A percentile compares a stretch with the other conserved stretches of the same genome.
These are phyloP conservation scores for Cosmorhoe ocellata DNA, from an alignment of 2,888 invertebrate genomes.

Conservation along the genomic window DNA sequence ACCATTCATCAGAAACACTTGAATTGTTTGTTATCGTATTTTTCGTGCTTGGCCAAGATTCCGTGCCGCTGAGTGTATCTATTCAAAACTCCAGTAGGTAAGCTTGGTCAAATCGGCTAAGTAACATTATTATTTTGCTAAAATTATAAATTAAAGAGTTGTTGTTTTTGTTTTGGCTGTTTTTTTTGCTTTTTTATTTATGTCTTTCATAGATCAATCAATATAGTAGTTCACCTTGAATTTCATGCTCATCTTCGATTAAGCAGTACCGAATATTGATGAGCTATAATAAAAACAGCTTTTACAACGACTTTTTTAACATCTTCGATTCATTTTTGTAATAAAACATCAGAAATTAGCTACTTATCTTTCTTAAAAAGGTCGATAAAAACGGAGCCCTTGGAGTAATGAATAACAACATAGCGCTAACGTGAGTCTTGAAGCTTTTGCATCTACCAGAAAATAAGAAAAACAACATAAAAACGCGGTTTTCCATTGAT, in stretches of 20 bases:
- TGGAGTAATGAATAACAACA: conserved; percentile 1
- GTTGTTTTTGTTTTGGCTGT: background rate
- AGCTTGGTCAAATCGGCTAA: no score
- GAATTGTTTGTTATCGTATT: no score
- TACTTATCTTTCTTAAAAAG: conserved; percentile 19
- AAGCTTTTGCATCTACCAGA: no score
- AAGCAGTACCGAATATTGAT: conserved; percentile 28
- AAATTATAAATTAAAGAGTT: no score
- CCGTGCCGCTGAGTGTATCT: no score
- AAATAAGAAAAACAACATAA: no score
- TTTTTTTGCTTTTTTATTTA: conserved; percentile 8
- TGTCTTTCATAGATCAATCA: conserved; percentile 28
- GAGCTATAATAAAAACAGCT: conserved; percentile 19
- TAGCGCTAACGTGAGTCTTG: no score
- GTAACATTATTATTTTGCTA: no score
- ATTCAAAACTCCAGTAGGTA: no score
- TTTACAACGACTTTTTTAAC: conserved; percentile 12
- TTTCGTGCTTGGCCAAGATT: no score
- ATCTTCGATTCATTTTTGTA: conserved; percentile 17
- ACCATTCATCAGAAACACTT: no score
- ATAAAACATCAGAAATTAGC: conserved; percentile 12
- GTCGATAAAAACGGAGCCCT: conserved; percentile 10
- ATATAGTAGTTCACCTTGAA: conserved; percentile 29
- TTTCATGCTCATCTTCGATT: conserved; percentile 22
- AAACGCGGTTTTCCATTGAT: no score